Evolutionary conservation across 2,888 invertebrate genomes (phyloP).

Genomic region (Philaethria dido): DNA sequence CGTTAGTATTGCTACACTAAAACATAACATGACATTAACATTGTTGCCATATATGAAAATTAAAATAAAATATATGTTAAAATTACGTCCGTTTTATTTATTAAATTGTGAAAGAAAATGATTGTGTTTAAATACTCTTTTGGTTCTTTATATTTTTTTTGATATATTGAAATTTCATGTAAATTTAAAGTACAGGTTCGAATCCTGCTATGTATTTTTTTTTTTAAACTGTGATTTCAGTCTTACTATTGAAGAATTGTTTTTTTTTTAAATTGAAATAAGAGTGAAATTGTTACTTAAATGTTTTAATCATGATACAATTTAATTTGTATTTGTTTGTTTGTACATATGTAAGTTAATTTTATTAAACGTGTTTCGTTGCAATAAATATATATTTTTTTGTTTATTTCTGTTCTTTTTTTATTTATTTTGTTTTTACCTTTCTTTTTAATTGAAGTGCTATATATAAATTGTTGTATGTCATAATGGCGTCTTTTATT

Average conservation of each 20-base stretch:
- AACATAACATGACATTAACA: too few relatives aligned
- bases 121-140: neutral
- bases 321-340: constrained; percentile 30
- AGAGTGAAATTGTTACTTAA: constrained; percentile 5
- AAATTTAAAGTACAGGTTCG: neutral
- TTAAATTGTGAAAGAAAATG: neutral
- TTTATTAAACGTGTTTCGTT: constrained; percentile 60
- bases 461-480: neutral
- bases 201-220: neutral
- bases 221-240: neutral
- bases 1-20: neutral
- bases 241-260: neutral
- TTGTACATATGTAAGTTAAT: constrained; percentile 60
- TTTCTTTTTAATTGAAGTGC: neutral
- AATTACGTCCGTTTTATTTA: constrained; percentile 5
- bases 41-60: neutral
- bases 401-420: constrained; percentile 53
- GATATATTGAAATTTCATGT: too few relatives aligned
- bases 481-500: neutral
- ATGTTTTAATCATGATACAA: constrained; percentile 9
- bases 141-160: too few relatives aligned
- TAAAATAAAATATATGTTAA: constrained; percentile 1
- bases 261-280: neutral
- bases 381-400: constrained; percentile 51
- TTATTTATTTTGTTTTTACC: neutral